Conservation (phyloP, 37 sponge, comb jelly and placozoan genomes). For the Hexactinellida sp. region DNA sequence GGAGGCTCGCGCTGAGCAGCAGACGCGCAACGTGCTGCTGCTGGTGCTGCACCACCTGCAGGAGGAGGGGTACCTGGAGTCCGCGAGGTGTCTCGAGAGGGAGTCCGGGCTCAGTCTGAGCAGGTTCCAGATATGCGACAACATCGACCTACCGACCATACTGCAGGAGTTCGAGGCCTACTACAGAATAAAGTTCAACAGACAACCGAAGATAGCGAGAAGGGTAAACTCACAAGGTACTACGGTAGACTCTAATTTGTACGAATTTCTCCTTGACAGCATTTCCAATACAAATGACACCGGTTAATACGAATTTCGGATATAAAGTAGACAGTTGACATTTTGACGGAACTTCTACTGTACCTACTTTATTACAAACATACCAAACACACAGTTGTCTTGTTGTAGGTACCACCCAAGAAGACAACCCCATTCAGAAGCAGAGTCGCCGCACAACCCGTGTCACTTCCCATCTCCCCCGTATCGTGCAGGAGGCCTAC, state of each 20-base stretch:
- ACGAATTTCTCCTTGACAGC: background rate
- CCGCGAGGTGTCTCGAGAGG: slow-evolving; percentile 32
- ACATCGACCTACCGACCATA: slow-evolving; percentile 78
- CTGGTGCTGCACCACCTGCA: slow-evolving; percentile 61
- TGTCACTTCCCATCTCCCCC: slow-evolving; percentile 8
- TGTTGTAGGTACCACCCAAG: background rate
- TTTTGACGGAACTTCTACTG: too few relatives aligned
- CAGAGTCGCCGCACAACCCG: background rate
- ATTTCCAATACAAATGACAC: too few relatives aligned
- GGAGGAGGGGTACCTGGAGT: slow-evolving; percentile 81
- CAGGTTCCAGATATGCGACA: slow-evolving; percentile 78
- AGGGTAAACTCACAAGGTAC: slow-evolving; percentile 23
- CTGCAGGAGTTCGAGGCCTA: slow-evolving; percentile 86
- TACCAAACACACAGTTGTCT: too few relatives aligned
- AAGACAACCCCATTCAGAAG: background rate
- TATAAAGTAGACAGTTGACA: too few relatives aligned
- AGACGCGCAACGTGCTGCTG: slow-evolving; percentile 58
- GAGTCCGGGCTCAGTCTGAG: slow-evolving; percentile 53
- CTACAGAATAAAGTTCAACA: slow-evolving; percentile 82
- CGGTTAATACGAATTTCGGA: too few relatives aligned
- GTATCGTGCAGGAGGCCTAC: background rate
- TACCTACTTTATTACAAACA: too few relatives aligned
- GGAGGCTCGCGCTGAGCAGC: slow-evolving; percentile 55
- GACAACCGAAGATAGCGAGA: slow-evolving; percentile 70
- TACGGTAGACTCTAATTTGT: background rate